Base-by-base conservation (phyloP, 2,113 vertebrate species). In the Panthera tigris region DNA sequence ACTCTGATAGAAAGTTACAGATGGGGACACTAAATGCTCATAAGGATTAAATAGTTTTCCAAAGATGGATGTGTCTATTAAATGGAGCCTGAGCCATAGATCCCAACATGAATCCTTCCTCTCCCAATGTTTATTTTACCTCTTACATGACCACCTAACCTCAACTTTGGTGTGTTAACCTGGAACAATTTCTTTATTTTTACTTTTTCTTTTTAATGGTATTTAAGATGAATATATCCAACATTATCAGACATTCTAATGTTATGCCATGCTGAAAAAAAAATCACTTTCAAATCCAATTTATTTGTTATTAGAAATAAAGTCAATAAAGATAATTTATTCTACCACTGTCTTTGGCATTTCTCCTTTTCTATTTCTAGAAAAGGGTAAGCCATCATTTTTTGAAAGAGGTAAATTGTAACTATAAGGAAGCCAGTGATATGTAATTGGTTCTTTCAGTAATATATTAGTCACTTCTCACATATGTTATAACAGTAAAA, bases 251-350 rank as follows among this genome's bases (percentile, higher is more conserved):
- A 68, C 33, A 89, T 96, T 31, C 61, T 86, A 50, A 91, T 91
- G 25, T 63, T 74, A 39, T 81, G 18, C 12, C 4, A 45, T 55
- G 13, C 31, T 73, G 33, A 41, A 45, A 96, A 94, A 91, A 84
- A 91, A 89, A 79, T 85, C 4, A 61, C 18, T 94, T 97, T 83
- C n/a, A 55, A 89, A 92, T 81, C 3, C n/a, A 94, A 57, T 63
- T 82, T 91, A 87, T 74, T 89, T 96, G 19, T 94, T 85, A 83
- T 66, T 95, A 21, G 21, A 93, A 91, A 73, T 76, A 3, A 94
- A 95, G 33, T 89, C 52, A 94, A 52, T 76, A 88, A 94, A 90
- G n/a, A 73, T 39, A 4, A 55, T 36, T 89, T 83, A 81, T 2
- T n/a, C 89, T 36, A 93, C 12, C n/a, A 80, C 33, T 21, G 8